These are phyloP conservation scores for Littorina saxatilis DNA, from an alignment of 1,140 invertebrate species.

Conservation along the genomic window DNA sequence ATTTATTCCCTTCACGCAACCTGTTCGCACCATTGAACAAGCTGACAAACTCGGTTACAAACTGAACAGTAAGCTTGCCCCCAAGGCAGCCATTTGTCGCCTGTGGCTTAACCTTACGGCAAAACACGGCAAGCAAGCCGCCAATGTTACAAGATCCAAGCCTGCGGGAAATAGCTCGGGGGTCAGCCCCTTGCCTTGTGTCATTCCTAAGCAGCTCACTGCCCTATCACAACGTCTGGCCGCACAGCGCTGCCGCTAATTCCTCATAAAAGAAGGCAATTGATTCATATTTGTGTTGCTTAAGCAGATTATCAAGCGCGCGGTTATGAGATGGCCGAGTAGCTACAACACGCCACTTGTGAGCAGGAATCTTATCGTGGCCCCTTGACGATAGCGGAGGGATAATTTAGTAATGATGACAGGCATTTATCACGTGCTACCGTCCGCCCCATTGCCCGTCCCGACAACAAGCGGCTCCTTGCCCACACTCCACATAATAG, in stretches of 20 bases:
- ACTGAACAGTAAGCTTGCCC: too few relatives aligned
- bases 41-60: too few relatives aligned
- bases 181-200: background rate
- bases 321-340: conserved; percentile 40
- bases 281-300: conserved; percentile 39
- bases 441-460: background rate
- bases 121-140: too few relatives aligned
- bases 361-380: conserved; percentile 25
- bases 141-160: too few relatives aligned
- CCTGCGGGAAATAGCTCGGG: too few relatives aligned
- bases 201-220: conserved; percentile 13
- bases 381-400: conserved; percentile 10
- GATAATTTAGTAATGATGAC: conserved; percentile 44
- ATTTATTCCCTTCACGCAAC: too few relatives aligned
- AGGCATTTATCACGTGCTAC: conserved; percentile 29
- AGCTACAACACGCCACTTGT: conserved; percentile 31
- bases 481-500: too few relatives aligned
- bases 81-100: too few relatives aligned
- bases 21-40: too few relatives aligned
- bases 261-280: conserved; percentile 29
- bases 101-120: too few relatives aligned
- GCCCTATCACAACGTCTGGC: background rate
- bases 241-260: conserved; percentile 9
- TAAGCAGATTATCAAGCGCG: conserved; percentile 32
- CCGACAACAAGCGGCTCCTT: background rate